These are phyloP conservation scores for Hippoglossus hippoglossus DNA, from an alignment of 2,797 vertebrate species.

Conservation along the genomic window DNA sequence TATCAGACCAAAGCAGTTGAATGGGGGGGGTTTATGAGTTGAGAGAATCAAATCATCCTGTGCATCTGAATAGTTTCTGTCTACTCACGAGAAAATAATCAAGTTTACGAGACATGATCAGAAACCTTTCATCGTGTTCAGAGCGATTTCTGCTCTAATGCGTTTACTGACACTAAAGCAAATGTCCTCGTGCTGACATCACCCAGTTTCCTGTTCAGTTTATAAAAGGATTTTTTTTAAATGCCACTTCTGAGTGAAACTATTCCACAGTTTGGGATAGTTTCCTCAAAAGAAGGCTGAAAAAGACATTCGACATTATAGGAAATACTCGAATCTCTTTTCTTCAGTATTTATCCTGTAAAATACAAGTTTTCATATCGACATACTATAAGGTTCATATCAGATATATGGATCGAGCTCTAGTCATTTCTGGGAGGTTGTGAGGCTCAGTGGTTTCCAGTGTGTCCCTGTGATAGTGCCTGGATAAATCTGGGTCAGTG, in stretches of 20 bases:
- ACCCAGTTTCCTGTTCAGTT: too few species aligned
- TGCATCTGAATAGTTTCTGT: constrained; percentile 8
- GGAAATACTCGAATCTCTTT: too few species aligned
- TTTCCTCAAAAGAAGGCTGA: too few species aligned
- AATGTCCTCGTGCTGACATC: background rate
- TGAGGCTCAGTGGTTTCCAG: background rate
- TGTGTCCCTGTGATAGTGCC: background rate
- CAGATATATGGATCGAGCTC: too few species aligned
- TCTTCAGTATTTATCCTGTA: too few species aligned
- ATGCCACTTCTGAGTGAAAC: too few species aligned
- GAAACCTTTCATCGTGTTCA: background rate
- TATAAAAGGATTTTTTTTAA: too few species aligned
- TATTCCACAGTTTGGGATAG: too few species aligned
- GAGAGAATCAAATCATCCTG: constrained; percentile 15
- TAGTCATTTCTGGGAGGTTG: background rate
- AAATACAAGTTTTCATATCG: too few species aligned
- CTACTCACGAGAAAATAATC: background rate
- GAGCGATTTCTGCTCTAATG: constrained; percentile 1
- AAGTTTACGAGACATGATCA: background rate
- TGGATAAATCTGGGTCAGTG: background rate
- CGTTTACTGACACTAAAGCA: background rate
- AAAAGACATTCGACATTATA: too few species aligned
- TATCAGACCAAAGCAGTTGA: constrained; percentile 24
- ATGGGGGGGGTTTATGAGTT: constrained; percentile 9
- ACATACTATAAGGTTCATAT: too few species aligned